phyloP scores from a whole-genome alignment of 2,113 vertebrate species.

The Bostrychus sinensis region DNA sequence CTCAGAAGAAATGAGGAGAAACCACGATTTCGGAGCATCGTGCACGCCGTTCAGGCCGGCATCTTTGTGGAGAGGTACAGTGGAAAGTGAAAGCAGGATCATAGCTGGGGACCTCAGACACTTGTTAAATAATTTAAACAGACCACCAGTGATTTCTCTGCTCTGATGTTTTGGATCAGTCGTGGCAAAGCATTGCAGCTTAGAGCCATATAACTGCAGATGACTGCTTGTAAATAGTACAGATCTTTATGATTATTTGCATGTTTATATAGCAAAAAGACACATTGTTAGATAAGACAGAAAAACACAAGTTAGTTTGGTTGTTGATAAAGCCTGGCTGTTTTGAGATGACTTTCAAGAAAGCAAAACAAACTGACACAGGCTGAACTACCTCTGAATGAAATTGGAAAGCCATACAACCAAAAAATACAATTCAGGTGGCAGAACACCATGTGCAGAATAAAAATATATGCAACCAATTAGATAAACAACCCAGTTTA shows the following conservation, averaged over 20 bases:
- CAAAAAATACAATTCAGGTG: background rate
- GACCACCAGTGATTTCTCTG: constrained; percentile 9
- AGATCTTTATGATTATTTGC: too few relatives aligned
- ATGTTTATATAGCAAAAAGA: too few relatives aligned
- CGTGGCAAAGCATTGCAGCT: constrained; percentile 12
- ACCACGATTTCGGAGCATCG: constrained; percentile 93
- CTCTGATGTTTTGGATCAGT: constrained; percentile 6
- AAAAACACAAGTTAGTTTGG: too few relatives aligned
- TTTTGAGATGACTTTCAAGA: too few relatives aligned
- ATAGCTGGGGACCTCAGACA: background rate
- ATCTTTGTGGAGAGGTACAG: constrained; percentile 97
- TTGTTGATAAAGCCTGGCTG: too few relatives aligned
- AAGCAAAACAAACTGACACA: too few relatives aligned
- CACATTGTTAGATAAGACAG: too few relatives aligned
- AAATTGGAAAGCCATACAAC: background rate
- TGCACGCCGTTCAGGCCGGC: constrained; percentile 97
- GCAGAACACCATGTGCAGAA: too few relatives aligned
- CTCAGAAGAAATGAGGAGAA: constrained; percentile 92
- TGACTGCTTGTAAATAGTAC: background rate
- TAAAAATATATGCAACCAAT: too few relatives aligned
- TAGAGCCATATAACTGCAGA: constrained; percentile 14
- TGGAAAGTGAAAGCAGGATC: background rate
- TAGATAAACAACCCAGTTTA: too few relatives aligned
- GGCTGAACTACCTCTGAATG: background rate
- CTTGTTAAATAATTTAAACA: constrained; percentile 31